These are phyloP conservation scores for Pseudonaja textilis DNA, from an alignment of 2,113 vertebrate species.

Conservation along the genomic window DNA sequence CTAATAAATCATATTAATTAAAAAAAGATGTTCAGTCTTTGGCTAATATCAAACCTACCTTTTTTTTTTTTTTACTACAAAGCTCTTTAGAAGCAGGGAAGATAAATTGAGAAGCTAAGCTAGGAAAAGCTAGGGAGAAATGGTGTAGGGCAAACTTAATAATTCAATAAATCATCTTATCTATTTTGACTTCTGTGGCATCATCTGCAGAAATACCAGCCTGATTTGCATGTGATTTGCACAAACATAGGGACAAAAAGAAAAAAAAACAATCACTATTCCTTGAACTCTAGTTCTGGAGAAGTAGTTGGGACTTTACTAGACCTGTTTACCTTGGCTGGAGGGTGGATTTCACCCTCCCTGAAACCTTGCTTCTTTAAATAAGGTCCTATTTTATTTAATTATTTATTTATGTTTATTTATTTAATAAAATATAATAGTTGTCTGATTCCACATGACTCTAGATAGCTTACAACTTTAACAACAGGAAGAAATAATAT, in stretches of 20 bases:
- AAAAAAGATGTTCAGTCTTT: slow-evolving; percentile 33
- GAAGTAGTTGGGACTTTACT: slow-evolving; percentile 37
- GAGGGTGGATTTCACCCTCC: slow-evolving; percentile 33
- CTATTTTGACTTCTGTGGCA: slow-evolving; percentile 38
- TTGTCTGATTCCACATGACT: background rate
- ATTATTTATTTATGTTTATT: background rate
- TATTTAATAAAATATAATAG: background rate
- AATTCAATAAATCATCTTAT: slow-evolving; percentile 52
- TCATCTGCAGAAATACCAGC: slow-evolving; percentile 42
- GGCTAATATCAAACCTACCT: slow-evolving; percentile 26
- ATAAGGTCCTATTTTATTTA: background rate
- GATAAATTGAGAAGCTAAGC: slow-evolving; percentile 27
- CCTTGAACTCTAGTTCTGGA: background rate
- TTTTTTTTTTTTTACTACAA: slow-evolving; percentile 29
- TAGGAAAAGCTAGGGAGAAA: slow-evolving; percentile 25
- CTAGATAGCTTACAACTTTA: background rate
- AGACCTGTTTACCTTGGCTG: background rate
- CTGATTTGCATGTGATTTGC: slow-evolving; percentile 51
- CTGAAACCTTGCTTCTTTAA: slow-evolving; percentile 14
- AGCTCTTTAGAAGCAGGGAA: slow-evolving; percentile 19
- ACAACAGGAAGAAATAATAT: background rate
- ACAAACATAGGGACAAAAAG: slow-evolving; percentile 19
- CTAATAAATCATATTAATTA: slow-evolving; percentile 53
- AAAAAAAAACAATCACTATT: slow-evolving; percentile 43
- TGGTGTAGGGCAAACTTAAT: slow-evolving; percentile 21